phyloP scores from a whole-genome alignment of 2,888 invertebrate species.

The Idaea aversata region DNA sequence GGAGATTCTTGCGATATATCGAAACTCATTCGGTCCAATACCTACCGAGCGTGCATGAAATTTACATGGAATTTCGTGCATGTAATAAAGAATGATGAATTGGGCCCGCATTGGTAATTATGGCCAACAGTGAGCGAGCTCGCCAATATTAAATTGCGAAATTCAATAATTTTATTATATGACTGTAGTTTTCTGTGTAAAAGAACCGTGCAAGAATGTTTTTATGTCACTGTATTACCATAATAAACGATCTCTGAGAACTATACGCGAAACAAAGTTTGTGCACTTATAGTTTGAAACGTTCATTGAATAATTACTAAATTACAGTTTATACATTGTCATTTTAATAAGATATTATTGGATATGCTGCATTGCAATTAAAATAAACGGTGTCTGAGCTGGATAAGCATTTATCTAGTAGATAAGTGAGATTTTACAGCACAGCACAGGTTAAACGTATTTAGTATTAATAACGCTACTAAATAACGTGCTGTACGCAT shows the following conservation, averaged over 20 bases:
- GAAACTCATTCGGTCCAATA: slow-evolving; percentile 60
- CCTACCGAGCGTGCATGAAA: slow-evolving; percentile 64
- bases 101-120: slow-evolving; percentile 77
- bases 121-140: slow-evolving; percentile 65
- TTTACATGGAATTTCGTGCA: slow-evolving; percentile 78
- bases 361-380: not conserved
- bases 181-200: slow-evolving; percentile 37
- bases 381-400: not conserved
- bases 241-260: slow-evolving; percentile 11
- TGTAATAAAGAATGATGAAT: slow-evolving; percentile 80
- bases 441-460: not conserved
- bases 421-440: not conserved
- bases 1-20: slow-evolving; percentile 64
- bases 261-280: slow-evolving; percentile 4
- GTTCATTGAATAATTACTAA: slow-evolving; percentile 2
- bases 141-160: slow-evolving; percentile 70
- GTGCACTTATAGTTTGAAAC: not conserved
- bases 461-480: too few relatives aligned
- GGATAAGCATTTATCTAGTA: not conserved
- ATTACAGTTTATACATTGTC: slow-evolving; percentile 6
- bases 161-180: slow-evolving; percentile 74
- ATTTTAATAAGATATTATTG: not conserved
- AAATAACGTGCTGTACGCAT: too few relatives aligned
- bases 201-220: slow-evolving; percentile 11
- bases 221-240: slow-evolving; percentile 16